phyloP scores from a whole-genome alignment of 1,140 invertebrate species.

The Planococcus citri region DNA sequence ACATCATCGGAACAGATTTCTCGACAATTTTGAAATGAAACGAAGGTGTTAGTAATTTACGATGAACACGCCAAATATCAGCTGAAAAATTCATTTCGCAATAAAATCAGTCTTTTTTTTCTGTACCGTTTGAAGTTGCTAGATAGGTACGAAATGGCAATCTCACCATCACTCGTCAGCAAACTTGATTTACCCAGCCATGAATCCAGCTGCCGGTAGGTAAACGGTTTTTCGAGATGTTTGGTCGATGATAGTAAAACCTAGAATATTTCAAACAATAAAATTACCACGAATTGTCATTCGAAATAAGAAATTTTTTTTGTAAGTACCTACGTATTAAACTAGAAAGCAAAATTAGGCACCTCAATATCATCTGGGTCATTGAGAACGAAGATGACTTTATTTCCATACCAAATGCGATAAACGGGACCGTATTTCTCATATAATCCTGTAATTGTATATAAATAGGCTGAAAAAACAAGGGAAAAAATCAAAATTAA shows the following conservation, averaged over 20 bases:
- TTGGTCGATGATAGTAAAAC: background rate
- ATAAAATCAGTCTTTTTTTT: too few relatives aligned
- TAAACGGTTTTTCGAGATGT: background rate
- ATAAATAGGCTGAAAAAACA: slow-evolving; percentile 12
- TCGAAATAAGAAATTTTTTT: too few relatives aligned
- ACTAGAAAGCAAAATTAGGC: too few relatives aligned
- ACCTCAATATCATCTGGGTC: slow-evolving; percentile 24
- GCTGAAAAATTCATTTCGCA: background rate
- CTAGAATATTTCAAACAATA: background rate
- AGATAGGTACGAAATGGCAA: too few relatives aligned
- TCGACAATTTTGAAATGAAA: background rate
- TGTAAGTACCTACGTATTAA: too few relatives aligned
- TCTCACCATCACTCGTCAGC: background rate
- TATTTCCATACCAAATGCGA: slow-evolving; percentile 23
- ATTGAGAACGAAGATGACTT: slow-evolving; percentile 19
- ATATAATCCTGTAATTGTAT: slow-evolving; percentile 6
- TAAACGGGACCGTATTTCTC: slow-evolving; percentile 22
- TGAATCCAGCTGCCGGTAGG: background rate
- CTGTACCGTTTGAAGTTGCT: too few relatives aligned
- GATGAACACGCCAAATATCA: background rate
- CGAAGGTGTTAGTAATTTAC: background rate
- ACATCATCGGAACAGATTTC: background rate
- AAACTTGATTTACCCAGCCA: background rate
- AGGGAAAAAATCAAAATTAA: too few relatives aligned
- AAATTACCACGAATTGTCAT: too few relatives aligned